Percentiles rank a stretch among this genome's conserved stretches.
These are phyloP conservation scores for Platyrinchus mystaceus DNA, from an alignment of 2,797 vertebrate species.

Conservation along the genomic window DNA sequence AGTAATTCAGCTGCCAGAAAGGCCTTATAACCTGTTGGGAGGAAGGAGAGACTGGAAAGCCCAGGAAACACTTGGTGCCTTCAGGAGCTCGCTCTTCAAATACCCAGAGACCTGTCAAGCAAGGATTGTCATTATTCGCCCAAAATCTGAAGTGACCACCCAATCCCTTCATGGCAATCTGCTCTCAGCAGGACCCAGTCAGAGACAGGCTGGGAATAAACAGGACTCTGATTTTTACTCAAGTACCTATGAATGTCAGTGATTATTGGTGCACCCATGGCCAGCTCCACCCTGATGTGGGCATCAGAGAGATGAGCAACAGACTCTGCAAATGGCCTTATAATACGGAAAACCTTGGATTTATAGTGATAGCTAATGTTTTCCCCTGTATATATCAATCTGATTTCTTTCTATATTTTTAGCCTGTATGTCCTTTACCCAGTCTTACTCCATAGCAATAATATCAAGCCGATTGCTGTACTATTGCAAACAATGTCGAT, in stretches of 20 bases:
- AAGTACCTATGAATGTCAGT: background rate
- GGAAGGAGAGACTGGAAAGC: accelerated
- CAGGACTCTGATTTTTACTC: background rate
- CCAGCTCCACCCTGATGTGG: background rate
- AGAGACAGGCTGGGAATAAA: background rate
- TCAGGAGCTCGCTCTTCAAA: background rate
- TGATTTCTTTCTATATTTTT: background rate
- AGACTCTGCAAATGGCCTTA: background rate
- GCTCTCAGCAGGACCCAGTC: background rate
- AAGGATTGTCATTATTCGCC: background rate
- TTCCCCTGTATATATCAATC: background rate
- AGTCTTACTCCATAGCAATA: background rate
- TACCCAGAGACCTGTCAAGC: background rate
- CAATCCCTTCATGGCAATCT: background rate
- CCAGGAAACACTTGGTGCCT: background rate
- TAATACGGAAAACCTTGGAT: background rate
- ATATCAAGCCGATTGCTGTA: background rate
- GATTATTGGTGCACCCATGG: background rate
- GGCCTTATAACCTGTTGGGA: background rate
- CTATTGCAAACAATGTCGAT: background rate
- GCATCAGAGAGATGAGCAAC: background rate
- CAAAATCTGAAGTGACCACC: background rate
- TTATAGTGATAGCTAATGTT: background rate
- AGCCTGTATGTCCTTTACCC: background rate
- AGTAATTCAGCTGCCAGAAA: background rate